Evolutionary conservation across 2,113 vertebrate genomes (phyloP).

Genomic region (Pan paniscus): DNA sequence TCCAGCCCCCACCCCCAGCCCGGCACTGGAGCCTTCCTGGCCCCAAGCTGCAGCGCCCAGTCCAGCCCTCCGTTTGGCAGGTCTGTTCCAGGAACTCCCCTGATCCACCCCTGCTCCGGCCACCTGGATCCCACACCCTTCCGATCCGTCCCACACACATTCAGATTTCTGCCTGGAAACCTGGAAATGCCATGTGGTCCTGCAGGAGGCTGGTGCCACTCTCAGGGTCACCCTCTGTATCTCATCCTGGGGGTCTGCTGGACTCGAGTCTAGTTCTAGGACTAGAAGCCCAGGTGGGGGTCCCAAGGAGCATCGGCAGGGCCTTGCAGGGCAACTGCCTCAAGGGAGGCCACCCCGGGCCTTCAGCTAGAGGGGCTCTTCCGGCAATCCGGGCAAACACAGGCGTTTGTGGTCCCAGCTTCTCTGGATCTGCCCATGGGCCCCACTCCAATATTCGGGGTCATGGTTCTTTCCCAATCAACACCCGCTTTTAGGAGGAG

Average conservation of each 20-base stretch:
- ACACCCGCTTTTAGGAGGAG: not conserved
- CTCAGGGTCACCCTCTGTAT: not conserved
- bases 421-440: not conserved
- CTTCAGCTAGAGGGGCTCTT: not conserved
- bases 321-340: not conserved
- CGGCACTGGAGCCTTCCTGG: not conserved
- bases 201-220: not conserved
- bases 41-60: not conserved
- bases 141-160: not conserved
- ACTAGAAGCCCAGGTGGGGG: too few relatives aligned
- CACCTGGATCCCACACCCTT: not conserved
- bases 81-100: not conserved
- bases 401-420: not conserved
- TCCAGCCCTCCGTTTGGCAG: not conserved
- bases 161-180: not conserved
- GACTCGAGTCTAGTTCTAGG: not conserved
- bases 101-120: not conserved
- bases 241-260: not conserved
- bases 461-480: not conserved
- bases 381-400: accelerated
- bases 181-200: too few relatives aligned
- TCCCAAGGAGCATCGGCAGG: not conserved
- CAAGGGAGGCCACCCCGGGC: not conserved
- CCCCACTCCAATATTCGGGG: not conserved
- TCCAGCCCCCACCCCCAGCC: not conserved